These are phyloP conservation scores for Cyphotilapia sp. DNA, from an alignment of 2,113 vertebrate genomes.

Conservation along the genomic window DNA sequence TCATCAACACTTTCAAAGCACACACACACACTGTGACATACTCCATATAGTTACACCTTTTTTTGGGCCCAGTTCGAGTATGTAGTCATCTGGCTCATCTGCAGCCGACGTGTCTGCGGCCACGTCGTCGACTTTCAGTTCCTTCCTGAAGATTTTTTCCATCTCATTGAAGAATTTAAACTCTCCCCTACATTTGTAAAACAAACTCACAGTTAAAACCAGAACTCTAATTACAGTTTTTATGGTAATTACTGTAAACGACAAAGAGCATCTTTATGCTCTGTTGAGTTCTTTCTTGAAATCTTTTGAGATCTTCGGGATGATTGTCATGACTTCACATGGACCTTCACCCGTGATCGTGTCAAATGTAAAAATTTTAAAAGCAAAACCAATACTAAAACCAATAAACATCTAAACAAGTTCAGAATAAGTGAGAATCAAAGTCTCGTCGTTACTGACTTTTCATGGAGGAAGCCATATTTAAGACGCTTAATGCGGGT, in stretches of 20 bases:
- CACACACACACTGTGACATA: neutral
- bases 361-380: fast-evolving
- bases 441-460: slow-evolving; percentile 24
- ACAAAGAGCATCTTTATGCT: neutral
- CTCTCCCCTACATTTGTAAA: slow-evolving; percentile 42
- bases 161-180: slow-evolving; percentile 66
- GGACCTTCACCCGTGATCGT: neutral
- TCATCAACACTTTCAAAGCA: neutral
- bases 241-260: neutral
- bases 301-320: neutral
- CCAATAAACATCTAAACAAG: neutral
- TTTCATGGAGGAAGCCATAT: slow-evolving; percentile 63
- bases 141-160: slow-evolving; percentile 55
- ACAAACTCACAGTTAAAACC: neutral
- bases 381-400: neutral
- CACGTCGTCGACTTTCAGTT: slow-evolving; percentile 4
- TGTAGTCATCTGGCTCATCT: slow-evolving; percentile 32
- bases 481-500: slow-evolving; percentile 70
- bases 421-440: neutral
- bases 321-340: neutral
- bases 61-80: neutral
- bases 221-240: neutral
- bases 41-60: slow-evolving; percentile 28
- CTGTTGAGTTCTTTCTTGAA: neutral
- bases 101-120: neutral